Evolutionary conservation across 2,888 invertebrate genomes (phyloP), one percentile per base, ranked within the genome.

Genomic region (Drymonia ruficornis): DNA sequence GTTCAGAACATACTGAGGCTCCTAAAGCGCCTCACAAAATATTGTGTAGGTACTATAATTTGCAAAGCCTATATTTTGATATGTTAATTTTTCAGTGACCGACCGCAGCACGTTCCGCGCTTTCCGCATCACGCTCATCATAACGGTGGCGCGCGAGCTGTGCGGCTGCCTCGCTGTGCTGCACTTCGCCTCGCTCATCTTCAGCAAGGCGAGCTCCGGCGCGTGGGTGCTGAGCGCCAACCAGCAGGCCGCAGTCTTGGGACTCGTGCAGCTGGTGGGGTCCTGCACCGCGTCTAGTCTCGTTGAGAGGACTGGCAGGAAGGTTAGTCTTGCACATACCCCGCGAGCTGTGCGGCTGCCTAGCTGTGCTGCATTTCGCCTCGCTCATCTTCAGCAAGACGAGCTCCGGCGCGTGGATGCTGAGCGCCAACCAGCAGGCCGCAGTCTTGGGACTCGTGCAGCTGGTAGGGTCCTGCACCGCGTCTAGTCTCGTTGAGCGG

Each of bases 111-210:
- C 87, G 0, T 89, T 92, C 67, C 86, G 93, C 1, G 94, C 93
- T 0, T 93, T 94, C 67, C 93, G 94, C 44, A 94, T 94, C 52
- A 93, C 93, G 0, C 88, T 91, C 2, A 86, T 80, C 15, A 89
- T 92, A 54, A 91, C 90, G 0, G 65, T 91, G 1, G 91, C 90
- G 0, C 74, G 92, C 0, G 91, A 92, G 65, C 74, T 93, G 28
- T 89, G 92, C 65, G 93, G 93, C 1, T 89, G 91, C 47, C 74
- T 93, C 0, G 91, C 93, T 0, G 89, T 93, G 1, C 71, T 92
- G 2, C 87, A 91, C 74, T 93, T 89, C 72, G 93, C 93, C 0
- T 89, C 91, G 0, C 79, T 83, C 18, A 93, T 93, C 81, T 94
- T 94, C 80, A 80, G 72, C 59, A 72, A 83, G 46, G 89, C 93